Conservation (phyloP, 2,113 vertebrate genomes). For the Halichoeres trimaculatus region DNA sequence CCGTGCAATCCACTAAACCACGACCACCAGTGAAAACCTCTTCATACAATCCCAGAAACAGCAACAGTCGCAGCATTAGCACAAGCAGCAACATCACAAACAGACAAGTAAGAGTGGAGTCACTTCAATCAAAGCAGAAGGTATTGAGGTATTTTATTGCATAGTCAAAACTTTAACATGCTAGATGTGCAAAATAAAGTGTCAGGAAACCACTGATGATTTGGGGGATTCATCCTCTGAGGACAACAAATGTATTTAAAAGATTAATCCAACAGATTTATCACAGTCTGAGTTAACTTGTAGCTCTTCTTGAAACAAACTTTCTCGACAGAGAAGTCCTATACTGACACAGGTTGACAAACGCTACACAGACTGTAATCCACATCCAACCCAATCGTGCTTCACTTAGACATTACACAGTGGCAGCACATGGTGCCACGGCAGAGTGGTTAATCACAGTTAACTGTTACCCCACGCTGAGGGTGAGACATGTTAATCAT, state of each 20-base stretch:
- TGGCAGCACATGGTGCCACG: constrained; percentile 6
- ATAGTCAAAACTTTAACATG: neutral
- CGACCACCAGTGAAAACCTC: constrained; percentile 10
- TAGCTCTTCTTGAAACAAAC: too few relatives aligned
- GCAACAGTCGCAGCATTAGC: neutral
- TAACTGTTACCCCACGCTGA: constrained; percentile 56
- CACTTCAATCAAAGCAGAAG: neutral
- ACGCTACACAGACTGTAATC: neutral
- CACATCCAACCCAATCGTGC: constrained; percentile 6
- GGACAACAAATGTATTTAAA: neutral
- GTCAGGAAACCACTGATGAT: neutral
- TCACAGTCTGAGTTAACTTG: neutral
- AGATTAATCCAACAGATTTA: neutral
- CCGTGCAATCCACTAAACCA: constrained; percentile 11
- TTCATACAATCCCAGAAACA: neutral
- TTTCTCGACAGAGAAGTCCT: too few relatives aligned
- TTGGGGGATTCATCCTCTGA: neutral
- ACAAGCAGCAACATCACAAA: constrained; percentile 7
- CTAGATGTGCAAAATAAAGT: neutral
- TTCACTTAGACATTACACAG: constrained; percentile 20
- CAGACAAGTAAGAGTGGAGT: constrained; percentile 52
- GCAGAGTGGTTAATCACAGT: constrained; percentile 26
- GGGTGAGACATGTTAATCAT: constrained; percentile 68
- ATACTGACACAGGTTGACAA: too few relatives aligned
- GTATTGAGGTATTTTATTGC: neutral